These are phyloP conservation scores for Tragelaphus strepsiceros DNA, from an alignment of 2,113 vertebrate species.

Conservation along the genomic window DNA sequence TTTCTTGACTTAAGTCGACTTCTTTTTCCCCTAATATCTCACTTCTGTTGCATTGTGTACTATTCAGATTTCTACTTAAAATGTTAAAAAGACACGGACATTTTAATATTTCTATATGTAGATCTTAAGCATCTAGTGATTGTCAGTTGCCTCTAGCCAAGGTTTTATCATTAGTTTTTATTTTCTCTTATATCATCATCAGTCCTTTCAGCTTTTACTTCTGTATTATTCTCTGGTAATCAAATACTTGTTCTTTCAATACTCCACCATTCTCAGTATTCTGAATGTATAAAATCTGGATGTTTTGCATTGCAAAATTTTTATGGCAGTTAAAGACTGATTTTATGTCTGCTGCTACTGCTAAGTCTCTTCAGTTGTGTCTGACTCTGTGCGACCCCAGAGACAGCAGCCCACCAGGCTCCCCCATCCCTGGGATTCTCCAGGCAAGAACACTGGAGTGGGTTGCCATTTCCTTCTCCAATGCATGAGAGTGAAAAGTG, in stretches of 20 bases:
- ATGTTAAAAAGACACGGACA: background rate
- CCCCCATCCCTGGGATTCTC: no score
- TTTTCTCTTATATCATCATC: background rate
- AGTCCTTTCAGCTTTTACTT: background rate
- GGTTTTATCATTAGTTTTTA: background rate
- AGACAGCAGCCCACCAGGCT: accelerated
- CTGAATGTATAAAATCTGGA: background rate
- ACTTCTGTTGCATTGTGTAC: background rate
- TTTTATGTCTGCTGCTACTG: background rate
- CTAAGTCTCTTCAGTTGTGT: no score
- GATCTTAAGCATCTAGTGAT: background rate
- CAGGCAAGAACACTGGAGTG: no score
- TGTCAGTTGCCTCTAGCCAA: background rate
- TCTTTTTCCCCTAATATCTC: background rate
- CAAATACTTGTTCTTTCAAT: background rate
- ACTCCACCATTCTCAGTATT: background rate
- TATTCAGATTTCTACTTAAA: background rate
- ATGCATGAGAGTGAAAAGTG: no score
- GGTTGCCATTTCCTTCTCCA: no score
- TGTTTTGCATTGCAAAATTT: background rate
- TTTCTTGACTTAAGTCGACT: background rate
- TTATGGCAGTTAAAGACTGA: background rate
- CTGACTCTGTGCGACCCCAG: no score
- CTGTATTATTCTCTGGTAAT: background rate
- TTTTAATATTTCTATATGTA: background rate